Evolutionary conservation across 2,113 vertebrate genomes (phyloP), one percentile per base, ranked within the genome.

Genomic region (Coturnix japonica): DNA sequence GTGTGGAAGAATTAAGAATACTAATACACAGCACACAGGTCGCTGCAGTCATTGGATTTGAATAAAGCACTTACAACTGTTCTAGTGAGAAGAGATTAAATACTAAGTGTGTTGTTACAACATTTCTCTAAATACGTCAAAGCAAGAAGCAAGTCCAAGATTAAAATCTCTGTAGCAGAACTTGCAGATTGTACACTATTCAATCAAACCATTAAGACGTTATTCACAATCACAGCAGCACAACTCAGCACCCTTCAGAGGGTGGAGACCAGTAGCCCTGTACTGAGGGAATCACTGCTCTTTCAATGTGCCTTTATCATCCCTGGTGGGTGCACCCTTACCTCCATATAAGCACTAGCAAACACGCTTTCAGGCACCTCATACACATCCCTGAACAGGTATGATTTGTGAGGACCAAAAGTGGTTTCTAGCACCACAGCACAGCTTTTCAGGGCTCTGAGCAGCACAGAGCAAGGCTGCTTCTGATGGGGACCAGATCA

Each of bases 101-200:
- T 31, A 39, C 21, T 7, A 4, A 78, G 9, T 9, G 7, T 22
- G 64, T 51, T 67, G 6, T 33, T 44, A 57, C 6, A 19, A 9
- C 22, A 59, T 43, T 89, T 89, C 21, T 35, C 67, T 51, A 59
- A 82, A 30, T 14, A 5, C 9, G 51, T 18, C 49, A 46, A 67
- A 93, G 19, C 19, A 89, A 81, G 5, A 9, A 11, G 25, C 11
- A 89, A 87, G 88, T 13, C 61, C 37, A 25, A 93, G 21, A 90
- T 59, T 43, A 43, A 93, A 75, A 54, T 43, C 7, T 87, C 56
- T 15, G 26, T 73, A 28, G 43, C 28, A 51, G 54, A 56, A 76
- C 10, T 28, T 76, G 14, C 4, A 79, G 66, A 54, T 10, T 53
- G 21, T 18, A 17, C 51, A 60, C 6, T 46, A 43, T 37, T 74